Evolutionary conservation across 2,797 vertebrate genomes (phyloP).

Genomic region (Eulemur coronatus): DNA sequence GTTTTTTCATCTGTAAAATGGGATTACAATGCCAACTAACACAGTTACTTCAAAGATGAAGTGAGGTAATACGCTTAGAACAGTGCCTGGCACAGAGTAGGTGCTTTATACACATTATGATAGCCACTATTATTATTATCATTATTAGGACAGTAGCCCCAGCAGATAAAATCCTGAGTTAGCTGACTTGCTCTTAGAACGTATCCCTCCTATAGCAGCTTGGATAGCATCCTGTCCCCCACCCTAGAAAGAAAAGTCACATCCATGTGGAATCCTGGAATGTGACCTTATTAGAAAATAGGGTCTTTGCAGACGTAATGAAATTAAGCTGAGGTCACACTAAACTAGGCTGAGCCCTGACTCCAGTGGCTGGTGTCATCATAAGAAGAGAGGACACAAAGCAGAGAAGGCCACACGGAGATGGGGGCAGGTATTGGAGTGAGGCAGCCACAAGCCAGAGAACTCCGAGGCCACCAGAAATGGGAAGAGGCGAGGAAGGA

Average conservation of each 20-base stretch:
- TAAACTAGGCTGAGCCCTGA: fast-evolving
- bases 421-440: background rate
- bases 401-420: too few species aligned
- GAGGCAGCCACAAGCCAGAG: too few species aligned
- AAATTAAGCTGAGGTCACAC: background rate
- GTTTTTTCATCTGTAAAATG: background rate
- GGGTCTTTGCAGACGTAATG: background rate
- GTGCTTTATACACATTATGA: background rate
- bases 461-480: background rate
- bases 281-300: background rate
- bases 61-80: background rate
- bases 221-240: fast-evolving
- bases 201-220: fast-evolving
- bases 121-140: background rate
- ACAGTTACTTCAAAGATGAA: background rate
- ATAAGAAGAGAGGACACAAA: background rate
- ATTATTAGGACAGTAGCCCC: background rate
- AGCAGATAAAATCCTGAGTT: background rate
- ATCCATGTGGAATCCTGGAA: background rate
- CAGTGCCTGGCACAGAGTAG: background rate
- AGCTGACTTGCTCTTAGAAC: background rate
- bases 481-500: too few species aligned
- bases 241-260: background rate
- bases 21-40: background rate
- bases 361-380: background rate